phyloP scores from a whole-genome alignment of 2,888 invertebrate genomes.

The Noctua comes region DNA sequence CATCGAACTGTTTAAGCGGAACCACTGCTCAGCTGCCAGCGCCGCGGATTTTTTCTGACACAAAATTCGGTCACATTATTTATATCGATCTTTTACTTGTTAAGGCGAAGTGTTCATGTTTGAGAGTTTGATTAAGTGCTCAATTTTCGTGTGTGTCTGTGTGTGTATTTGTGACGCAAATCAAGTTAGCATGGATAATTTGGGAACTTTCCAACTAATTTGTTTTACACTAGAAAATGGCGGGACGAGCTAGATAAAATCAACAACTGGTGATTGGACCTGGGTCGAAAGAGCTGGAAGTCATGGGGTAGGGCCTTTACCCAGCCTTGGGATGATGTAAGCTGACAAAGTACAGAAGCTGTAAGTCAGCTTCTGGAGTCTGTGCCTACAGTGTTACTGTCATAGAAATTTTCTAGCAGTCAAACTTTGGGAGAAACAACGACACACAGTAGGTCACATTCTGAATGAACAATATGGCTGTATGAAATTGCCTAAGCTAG shows the following conservation, averaged over 20 bases:
- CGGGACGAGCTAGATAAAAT: not conserved
- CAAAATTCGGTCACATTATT: constrained; percentile 58
- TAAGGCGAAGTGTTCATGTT: constrained; percentile 60
- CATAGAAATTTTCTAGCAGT: not conserved
- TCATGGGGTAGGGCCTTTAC: not conserved
- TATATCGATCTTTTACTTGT: constrained; percentile 64
- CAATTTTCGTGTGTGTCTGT: not conserved
- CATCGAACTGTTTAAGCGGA: constrained; percentile 52
- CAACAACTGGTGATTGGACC: not conserved
- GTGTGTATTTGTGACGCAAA: not conserved
- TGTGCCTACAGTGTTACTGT: no score
- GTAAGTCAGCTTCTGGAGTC: not conserved
- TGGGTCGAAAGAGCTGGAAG: not conserved
- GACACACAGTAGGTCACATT: not conserved
- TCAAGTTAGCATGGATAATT: not conserved
- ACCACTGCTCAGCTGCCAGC: constrained; percentile 18
- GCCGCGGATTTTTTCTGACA: constrained; percentile 37
- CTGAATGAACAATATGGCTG: not conserved
- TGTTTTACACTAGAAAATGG: not conserved
- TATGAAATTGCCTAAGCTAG: not conserved
- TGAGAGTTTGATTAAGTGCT: not conserved
- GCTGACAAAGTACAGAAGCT: no score
- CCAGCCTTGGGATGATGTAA: not conserved
- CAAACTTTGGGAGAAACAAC: not conserved
- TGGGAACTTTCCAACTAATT: not conserved